Evolutionary conservation across 2,797 vertebrate genomes (phyloP).

Genomic region (Neosilurus hyrtlii): DNA sequence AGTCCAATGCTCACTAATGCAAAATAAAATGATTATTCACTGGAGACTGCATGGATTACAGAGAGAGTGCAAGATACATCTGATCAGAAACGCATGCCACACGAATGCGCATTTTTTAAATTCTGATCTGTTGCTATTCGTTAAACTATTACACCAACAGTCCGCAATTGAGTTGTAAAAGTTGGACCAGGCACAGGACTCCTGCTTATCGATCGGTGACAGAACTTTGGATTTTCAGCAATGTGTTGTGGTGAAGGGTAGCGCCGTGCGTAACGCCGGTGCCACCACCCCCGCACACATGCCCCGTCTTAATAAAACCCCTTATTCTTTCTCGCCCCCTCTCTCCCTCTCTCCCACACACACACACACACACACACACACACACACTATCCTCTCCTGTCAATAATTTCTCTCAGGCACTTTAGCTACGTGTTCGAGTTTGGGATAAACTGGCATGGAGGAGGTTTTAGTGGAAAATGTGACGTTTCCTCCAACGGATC

Average conservation of each 20-base stretch:
- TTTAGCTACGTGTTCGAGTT: conserved; percentile 27
- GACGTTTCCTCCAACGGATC: not conserved
- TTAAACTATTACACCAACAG: not conserved
- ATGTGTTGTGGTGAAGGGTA: not conserved
- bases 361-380: conserved; percentile 1
- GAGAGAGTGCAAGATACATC: not conserved
- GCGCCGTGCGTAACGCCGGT: conserved; percentile 28
- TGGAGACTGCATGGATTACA: not conserved
- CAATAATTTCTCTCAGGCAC: not conserved
- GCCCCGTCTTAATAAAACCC: conserved; percentile 49
- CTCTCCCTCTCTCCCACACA: conserved; percentile 13
- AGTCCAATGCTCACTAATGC: not conserved
- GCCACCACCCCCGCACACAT: conserved; percentile 46
- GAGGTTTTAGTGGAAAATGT: not conserved
- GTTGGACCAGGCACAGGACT: conserved; percentile 6
- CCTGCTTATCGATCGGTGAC: not conserved
- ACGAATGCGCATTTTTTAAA: not conserved
- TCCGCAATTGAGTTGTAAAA: conserved; percentile 1
- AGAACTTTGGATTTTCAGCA: not conserved
- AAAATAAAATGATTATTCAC: not conserved
- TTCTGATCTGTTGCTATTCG: conserved; percentile 1
- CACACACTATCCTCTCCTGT: not conserved
- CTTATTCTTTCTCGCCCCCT: conserved; percentile 41
- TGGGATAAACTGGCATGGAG: not conserved
- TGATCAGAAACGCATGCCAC: not conserved